Conservation (phyloP, 2,888 invertebrate species). For the Chalcis sispes region DNA sequence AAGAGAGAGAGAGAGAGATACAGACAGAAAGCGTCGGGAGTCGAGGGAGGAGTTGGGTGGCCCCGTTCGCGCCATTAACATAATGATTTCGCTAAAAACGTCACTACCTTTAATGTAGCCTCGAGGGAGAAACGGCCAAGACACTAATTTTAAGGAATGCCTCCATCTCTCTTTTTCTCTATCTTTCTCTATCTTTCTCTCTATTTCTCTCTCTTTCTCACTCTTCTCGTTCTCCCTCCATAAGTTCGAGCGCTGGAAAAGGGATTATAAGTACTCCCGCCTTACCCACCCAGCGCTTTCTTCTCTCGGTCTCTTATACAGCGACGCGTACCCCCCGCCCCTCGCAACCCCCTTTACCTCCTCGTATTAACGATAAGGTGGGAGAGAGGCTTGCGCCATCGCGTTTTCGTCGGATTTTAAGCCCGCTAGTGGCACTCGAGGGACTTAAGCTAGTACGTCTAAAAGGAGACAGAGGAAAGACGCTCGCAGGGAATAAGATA, state of each 20-base stretch:
- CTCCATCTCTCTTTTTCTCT: conserved; percentile 43
- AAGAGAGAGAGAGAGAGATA: neutral
- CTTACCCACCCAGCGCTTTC: neutral
- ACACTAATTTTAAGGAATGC: conserved; percentile 57
- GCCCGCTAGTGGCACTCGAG: conserved; percentile 52
- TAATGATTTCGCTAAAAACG: conserved; percentile 58
- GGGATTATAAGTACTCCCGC: conserved; percentile 49
- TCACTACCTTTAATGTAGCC: conserved; percentile 47
- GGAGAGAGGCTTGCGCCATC: conserved; percentile 1
- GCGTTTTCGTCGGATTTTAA: conserved; percentile 55
- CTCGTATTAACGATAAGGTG: too few relatives aligned
- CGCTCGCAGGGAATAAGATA: neutral
- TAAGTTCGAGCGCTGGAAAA: conserved; percentile 20
- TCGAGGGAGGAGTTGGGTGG: neutral
- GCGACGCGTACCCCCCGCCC: neutral
- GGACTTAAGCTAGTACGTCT: conserved; percentile 55
- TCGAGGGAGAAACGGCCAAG: conserved; percentile 47
- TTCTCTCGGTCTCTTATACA: too few relatives aligned
- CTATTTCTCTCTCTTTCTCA: neutral
- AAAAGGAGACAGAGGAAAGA: conserved; percentile 22
- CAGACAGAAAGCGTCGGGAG: neutral
- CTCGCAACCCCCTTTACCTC: conserved; percentile 16
- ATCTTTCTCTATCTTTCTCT: conserved; percentile 7
- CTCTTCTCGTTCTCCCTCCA: conserved; percentile 14
- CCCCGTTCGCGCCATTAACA: conserved; percentile 55